Percentiles rank a stretch among this genome's conserved stretches.
Conservation (phyloP, 2,888 invertebrate genomes). For the Strigamia maritima region DNA sequence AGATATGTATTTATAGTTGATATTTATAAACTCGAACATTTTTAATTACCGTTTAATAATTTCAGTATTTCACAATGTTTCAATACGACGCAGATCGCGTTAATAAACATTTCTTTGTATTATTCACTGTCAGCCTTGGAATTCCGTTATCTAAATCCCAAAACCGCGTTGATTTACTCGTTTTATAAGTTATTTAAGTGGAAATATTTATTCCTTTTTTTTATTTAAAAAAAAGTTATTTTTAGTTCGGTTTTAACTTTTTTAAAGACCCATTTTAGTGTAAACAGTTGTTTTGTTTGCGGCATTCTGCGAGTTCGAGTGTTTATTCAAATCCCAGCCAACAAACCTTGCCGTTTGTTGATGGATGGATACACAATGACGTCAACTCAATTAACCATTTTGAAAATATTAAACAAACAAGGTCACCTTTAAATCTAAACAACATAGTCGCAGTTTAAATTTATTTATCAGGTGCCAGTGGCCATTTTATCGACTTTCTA, state of each 20-base stretch:
- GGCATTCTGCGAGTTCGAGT: background rate
- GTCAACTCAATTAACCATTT: background rate
- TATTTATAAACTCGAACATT: too few species aligned
- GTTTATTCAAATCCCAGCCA: constrained; percentile 6
- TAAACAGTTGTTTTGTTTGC: background rate
- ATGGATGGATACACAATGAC: background rate
- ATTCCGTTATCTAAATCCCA: background rate
- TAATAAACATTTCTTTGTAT: too few species aligned
- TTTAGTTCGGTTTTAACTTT: background rate
- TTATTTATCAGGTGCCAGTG: background rate
- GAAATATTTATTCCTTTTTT: background rate
- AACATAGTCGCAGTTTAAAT: background rate
- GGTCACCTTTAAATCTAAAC: background rate
- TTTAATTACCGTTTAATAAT: too few species aligned
- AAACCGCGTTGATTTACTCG: too few species aligned
- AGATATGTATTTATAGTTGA: too few species aligned
- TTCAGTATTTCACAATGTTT: too few species aligned
- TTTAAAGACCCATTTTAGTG: background rate
- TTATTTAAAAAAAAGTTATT: background rate
- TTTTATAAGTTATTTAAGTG: too few species aligned
- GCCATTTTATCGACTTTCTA: background rate
- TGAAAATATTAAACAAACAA: too few species aligned
- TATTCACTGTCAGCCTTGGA: background rate
- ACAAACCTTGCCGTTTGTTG: background rate
- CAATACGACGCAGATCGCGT: too few species aligned